Evolutionary conservation across 2,797 vertebrate species (phyloP).

Genomic region (Mycteria americana): DNA sequence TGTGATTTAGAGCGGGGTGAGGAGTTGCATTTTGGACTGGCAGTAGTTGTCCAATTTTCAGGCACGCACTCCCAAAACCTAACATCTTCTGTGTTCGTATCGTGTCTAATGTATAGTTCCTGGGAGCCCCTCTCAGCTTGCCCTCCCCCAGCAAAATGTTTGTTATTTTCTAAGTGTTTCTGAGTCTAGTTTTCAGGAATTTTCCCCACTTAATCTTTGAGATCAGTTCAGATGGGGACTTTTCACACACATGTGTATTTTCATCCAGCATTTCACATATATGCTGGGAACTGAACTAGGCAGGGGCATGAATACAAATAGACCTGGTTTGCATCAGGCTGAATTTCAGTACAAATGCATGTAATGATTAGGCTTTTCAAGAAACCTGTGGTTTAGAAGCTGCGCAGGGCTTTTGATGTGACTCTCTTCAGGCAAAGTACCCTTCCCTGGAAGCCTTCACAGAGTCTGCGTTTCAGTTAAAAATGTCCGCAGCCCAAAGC

Average conservation of each 20-base stretch:
- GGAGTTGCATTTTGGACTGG: background rate
- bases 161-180: background rate
- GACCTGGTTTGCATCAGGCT: background rate
- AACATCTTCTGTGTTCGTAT: accelerated
- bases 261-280: background rate
- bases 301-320: background rate
- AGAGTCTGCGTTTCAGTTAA: background rate
- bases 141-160: background rate
- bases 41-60: background rate
- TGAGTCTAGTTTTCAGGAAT: background rate
- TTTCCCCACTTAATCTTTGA: background rate
- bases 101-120: background rate
- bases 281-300: background rate
- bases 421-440: background rate
- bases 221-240: background rate
- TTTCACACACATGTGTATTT: background rate
- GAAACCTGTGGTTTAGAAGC: background rate
- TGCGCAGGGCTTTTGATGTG: background rate
- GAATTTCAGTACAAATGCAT: background rate
- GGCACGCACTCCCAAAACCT: background rate
- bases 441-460: background rate
- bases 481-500: background rate
- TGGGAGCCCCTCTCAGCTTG: background rate
- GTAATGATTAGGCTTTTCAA: background rate
- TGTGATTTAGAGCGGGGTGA: background rate